Evolutionary conservation across 37 sponge, comb jelly and placozoan species (phyloP), one percentile per base, ranked within the genome.

Genomic region (Chondrosia reniformis): DNA sequence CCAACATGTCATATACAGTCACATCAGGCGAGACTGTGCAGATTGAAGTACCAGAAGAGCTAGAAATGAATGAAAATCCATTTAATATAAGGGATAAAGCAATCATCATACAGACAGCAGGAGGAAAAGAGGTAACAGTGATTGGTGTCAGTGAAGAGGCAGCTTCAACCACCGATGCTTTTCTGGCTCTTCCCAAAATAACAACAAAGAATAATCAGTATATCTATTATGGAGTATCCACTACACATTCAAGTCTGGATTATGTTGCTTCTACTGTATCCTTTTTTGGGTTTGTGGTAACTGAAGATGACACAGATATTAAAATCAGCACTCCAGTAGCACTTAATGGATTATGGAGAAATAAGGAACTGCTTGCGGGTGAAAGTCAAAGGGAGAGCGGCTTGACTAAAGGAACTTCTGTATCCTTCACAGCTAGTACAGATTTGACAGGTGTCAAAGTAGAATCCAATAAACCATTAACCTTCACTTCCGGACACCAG

Each of bases 391-490:
- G 32, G 13, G 36, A 5, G 13, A 5, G 19, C 36, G 37, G 67
- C 36, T 31, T 40, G 19, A 32, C 5, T 34, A 30, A 12, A 6
- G 67, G 67, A 8, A 66, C 67, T 8, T 36, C 39, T 6, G 9
- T 66, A 19, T 36, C 67, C 19, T 15, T 15, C 52, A 7, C 3
- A 56, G 5, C 31, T 12, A 1, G 2, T 25, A 37, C 0, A 0
- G 87, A 86, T 64, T 21, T 86, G 17, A 80, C 87, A 40, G 87
- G 87, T 44, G 55, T 69, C 24, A 63, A 36, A 3, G 25, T 86
- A 3, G 45, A n/a, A 1, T 75, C 82, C 9, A 32, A 75, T 40
- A 72, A 57, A 15, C 82, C 82, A 3, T 10, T 86, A 1, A 30
- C 67, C 8, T 34, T 66, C 30, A 33, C 30, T 33, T 37, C 39